Base-by-base conservation (phyloP, 2,888 invertebrate genomes). In the Schizaphis graminum region DNA sequence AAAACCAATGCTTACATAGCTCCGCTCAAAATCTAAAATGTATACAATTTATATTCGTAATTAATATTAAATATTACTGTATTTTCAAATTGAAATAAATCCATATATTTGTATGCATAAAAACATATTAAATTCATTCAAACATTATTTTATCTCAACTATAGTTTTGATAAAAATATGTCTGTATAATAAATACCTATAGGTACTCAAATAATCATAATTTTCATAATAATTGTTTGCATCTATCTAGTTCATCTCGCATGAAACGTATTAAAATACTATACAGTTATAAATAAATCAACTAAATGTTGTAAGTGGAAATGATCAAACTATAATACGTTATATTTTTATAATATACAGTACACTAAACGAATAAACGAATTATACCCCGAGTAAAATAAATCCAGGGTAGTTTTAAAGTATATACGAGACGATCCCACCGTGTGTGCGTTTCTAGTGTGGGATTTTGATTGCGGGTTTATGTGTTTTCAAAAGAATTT, bases 401-500 rank as follows among this genome's bases (percentile, higher is more conserved):
- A 77, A 77, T 77, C 77, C 35, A 7, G 8, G 21, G 86, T 85
- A 41, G 26, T 92, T 92, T 35, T 35, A 56, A 49, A 92, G 26
- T 85, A 47, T 47, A 47, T 47, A 4, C 8, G n/a, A 57, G 44
- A 44, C 44, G 35, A 77, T 13, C 28, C 44, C 44, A 44, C 49
- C 53, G 28, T 7, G 84, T 41, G 3, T 41, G 7, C 21, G 61
- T 67, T 61, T 90, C 28, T 47, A 77, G 35, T 28, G 61, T 35
- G 41, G 35, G 87, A 67, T 92, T 92, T 49, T 10, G 93, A 93
- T 93, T 44, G 84, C 56, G 44, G 44, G 67, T 57, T 91, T 91
- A 61, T n/a, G 57, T 35, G 57, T 85, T 84, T 85, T 57, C 56
- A 35, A 92, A 87, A 89, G 89, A 89, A 89, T 93, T 84, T 93